These are phyloP conservation scores for Elanoides forficatus DNA, from an alignment of 2,113 vertebrate species.

Conservation along the genomic window DNA sequence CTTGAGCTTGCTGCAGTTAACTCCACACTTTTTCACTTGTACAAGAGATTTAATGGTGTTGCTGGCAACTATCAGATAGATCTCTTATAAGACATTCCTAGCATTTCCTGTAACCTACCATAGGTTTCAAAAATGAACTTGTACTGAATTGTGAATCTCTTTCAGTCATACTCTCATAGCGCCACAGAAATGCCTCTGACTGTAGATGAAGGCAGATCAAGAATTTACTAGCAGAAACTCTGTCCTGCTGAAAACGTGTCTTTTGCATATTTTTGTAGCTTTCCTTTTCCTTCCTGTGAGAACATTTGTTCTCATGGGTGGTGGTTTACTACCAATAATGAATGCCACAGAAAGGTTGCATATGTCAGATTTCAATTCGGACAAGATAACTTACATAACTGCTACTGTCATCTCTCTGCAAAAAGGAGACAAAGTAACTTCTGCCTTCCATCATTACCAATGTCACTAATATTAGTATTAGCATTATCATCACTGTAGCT, in stretches of 20 bases:
- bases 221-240: not conserved
- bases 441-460: not conserved
- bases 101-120: not conserved
- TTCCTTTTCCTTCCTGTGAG: not conserved
- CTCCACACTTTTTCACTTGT: not conserved
- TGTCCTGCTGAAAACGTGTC: not conserved
- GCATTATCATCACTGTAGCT: not conserved
- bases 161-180: not conserved
- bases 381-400: not conserved
- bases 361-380: not conserved
- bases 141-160: not conserved
- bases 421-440: not conserved
- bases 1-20: not conserved
- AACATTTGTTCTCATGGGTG: not conserved
- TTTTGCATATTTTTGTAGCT: not conserved
- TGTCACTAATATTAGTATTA: not conserved
- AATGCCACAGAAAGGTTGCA: not conserved
- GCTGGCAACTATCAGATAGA: not conserved
- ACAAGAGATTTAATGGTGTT: not conserved
- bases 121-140: not conserved
- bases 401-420: not conserved
- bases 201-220: not conserved
- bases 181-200: not conserved
- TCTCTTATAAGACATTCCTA: not conserved
- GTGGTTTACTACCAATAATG: not conserved